These are phyloP conservation scores for Sycophila texana DNA, from an alignment of 2,888 invertebrate species.

Conservation along the genomic window DNA sequence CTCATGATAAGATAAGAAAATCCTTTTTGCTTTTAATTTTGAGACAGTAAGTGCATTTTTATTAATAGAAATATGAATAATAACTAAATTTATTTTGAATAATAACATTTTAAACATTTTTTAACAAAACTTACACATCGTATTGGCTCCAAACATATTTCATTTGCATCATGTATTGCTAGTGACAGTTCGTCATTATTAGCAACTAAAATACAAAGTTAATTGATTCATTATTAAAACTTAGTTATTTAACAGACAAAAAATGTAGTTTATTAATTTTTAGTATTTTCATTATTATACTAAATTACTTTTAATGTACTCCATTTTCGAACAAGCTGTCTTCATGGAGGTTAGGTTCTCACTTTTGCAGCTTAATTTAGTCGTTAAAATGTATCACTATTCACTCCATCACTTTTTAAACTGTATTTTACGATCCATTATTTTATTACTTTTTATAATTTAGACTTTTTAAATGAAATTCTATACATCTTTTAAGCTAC, in stretches of 20 bases:
- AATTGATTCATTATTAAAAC: too few species aligned
- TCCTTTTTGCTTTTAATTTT: too few species aligned
- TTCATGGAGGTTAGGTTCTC: too few species aligned
- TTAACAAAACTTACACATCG: conserved; percentile 30
- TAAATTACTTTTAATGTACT: conserved; percentile 37
- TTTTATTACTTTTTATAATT: background rate
- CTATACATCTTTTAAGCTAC: too few species aligned
- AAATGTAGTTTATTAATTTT: too few species aligned
- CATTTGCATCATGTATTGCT: conserved; percentile 34
- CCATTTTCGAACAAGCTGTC: conserved; percentile 7
- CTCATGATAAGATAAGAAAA: background rate
- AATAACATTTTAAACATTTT: background rate
- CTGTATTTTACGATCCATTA: background rate
- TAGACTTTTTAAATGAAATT: background rate
- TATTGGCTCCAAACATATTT: conserved; percentile 42
- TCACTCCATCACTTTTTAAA: background rate
- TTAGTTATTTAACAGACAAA: too few species aligned
- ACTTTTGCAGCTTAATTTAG: too few species aligned
- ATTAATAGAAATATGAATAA: background rate
- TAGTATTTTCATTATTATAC: too few species aligned
- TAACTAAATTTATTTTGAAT: conserved; percentile 6
- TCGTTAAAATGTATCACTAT: background rate
- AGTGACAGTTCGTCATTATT: background rate
- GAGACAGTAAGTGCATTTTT: too few species aligned
- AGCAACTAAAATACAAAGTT: background rate